Evolutionary conservation across 2,888 invertebrate species (phyloP).

Genomic region (Volucella bombylans): DNA sequence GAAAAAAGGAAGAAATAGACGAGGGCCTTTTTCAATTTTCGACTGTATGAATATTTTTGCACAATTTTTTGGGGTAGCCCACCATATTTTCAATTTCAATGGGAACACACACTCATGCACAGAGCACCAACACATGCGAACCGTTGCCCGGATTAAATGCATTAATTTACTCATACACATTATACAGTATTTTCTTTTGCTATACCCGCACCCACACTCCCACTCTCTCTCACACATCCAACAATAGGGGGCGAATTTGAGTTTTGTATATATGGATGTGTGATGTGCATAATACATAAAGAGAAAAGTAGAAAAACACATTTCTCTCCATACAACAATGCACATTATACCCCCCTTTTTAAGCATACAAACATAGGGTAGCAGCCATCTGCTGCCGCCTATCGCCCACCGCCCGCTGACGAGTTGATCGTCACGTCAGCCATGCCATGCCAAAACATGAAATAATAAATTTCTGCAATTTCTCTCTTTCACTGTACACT

Average conservation of each 20-base stretch:
- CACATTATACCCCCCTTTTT: conserved; percentile 56
- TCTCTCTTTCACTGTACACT: conserved; percentile 64
- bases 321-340: conserved; percentile 71
- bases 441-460: conserved; percentile 54
- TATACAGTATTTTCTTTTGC: conserved; percentile 39
- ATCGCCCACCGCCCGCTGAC: conserved; percentile 19
- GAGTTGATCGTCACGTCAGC: background rate
- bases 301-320: conserved; percentile 66
- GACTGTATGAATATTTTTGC: conserved; percentile 48
- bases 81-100: conserved; percentile 14
- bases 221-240: conserved; percentile 36
- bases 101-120: conserved; percentile 12
- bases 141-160: conserved; percentile 60
- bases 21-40: conserved; percentile 33
- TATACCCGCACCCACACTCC: conserved; percentile 37
- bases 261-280: conserved; percentile 20
- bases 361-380: conserved; percentile 37
- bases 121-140: conserved; percentile 21
- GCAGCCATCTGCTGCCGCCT: conserved; percentile 40
- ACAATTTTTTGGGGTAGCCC: conserved; percentile 43
- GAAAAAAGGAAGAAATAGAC: background rate
- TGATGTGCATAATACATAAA: conserved; percentile 60
- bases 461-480: conserved; percentile 73
- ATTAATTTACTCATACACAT: conserved; percentile 66
- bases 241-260: background rate